Base-by-base conservation (phyloP, 2,113 vertebrate genomes). In the Synchiropus splendidus region DNA sequence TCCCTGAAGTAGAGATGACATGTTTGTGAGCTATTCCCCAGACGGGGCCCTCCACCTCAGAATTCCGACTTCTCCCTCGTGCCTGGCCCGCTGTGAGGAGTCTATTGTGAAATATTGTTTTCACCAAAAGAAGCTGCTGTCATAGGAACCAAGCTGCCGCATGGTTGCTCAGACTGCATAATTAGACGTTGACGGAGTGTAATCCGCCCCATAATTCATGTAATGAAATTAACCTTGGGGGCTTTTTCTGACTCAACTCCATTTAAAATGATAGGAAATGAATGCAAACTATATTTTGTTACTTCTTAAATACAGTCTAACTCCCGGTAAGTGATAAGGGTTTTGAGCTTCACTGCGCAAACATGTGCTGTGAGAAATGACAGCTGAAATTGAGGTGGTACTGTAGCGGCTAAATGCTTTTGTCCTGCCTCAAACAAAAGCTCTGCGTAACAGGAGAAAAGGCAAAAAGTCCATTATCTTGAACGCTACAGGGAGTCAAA, bases 11-110 rank as follows among this genome's bases (percentile, higher is more conserved):
- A 74, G 60, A 65, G 65, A 73, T 80, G 80, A 78, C 77, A 79
- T 77, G 75, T 81, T 84, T 80, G 67, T 77, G 74, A 74, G 66
- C 77, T 66, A 75, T 77, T 75, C 66, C 66, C 76, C 54, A 60
- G 73, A 69, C 61, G 58, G 58, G 46, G 48, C 45, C 21, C 36
- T 58, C 55, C 64, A 76, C 63, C 74, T 70, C 76, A 64, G 61
- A 79, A 77, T 69, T 70, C 56, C 55, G 54, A 59, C 48, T 63
- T 76, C 54, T 64, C 66, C 63, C 31, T 58, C 57, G 51, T 39
- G 57, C 69, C 62, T 61, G 58, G 58, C 58, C 57, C 48, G 44
- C 64, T 36, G 58, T 59, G 71, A 34, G 36, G 40, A 53, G 43
- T 53, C 42, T 54, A 35, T 62, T 45, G 18, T 63, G 72, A 47